Conservation (phyloP, 2,113 vertebrate species). For the Entomyzon cyanotis region DNA sequence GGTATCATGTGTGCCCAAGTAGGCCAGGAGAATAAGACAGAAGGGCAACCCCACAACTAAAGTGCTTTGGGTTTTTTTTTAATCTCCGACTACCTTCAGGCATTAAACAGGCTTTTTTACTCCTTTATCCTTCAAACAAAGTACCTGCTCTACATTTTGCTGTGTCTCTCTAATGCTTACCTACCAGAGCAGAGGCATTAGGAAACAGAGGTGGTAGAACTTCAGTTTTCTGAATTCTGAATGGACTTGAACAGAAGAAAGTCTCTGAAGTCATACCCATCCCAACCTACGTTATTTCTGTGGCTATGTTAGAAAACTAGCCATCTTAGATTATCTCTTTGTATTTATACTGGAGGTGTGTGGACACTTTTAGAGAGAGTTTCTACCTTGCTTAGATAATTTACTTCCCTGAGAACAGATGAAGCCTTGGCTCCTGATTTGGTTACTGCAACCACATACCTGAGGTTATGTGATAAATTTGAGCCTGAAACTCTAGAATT, state of each 20-base stretch:
- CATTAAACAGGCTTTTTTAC: neutral
- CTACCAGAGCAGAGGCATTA: neutral
- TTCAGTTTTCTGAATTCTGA: neutral
- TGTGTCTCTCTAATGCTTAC: neutral
- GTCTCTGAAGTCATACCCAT: neutral
- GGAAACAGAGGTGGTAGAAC: neutral
- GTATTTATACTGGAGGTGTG: neutral
- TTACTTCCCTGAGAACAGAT: neutral
- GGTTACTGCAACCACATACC: neutral
- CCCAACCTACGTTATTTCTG: neutral
- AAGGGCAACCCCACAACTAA: neutral
- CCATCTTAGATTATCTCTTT: neutral
- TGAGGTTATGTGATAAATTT: neutral
- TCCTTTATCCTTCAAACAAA: neutral
- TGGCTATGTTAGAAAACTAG: neutral
- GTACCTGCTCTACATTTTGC: neutral
- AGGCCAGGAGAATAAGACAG: neutral
- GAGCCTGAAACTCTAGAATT: neutral
- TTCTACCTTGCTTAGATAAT: neutral
- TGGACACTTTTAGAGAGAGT: neutral
- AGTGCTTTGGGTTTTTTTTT: neutral
- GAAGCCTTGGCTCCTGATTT: neutral
- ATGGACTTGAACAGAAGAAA: neutral
- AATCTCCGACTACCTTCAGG: accelerated
- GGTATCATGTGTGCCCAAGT: accelerated